Base-by-base conservation (phyloP, 1,140 invertebrate species). In the Caenorhabditis latens region DNA sequence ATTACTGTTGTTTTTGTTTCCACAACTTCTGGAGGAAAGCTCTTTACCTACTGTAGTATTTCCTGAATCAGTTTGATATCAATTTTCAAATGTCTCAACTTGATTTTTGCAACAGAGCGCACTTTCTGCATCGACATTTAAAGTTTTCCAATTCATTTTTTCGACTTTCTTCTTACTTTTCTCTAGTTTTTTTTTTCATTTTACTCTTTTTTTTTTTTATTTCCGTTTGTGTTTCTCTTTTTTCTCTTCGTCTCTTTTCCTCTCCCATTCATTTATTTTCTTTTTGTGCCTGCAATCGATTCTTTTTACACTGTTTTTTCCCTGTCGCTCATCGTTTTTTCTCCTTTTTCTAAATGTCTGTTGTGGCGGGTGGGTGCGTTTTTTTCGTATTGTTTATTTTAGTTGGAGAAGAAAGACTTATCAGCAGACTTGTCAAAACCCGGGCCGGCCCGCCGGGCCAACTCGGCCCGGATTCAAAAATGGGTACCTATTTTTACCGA, bases 261-360 rank as follows among this genome's bases (percentile, higher is more conserved):
- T 24, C 11, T 11, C 32, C 40, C 61, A 63, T 63, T 63, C n/a
- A 63, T 63, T 63, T 63, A 14, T 53, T 50, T 50, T 63, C 71
- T 57, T 21, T 83, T 11, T 19, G 53, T 84, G 32, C 14, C 82
- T 13, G 14, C 53, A 21, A 84, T 84, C 58, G 82, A 57, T 79
- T 79, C 46, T 46, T n/a, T 50, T 79, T 71, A 71, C 65, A 71
- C 65, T 71, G 65, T 71, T 46, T 71, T 71, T 65, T 71, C 19
- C 19, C 46, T 58, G 14, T n/a, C 19, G 13, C 11, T 71, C 43
- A 42, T 40, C 19, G 40, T 14, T 71, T 19, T 58, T 58, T 58
- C 57, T 5, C 57, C 57, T n/a, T n/a, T 7, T 63, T 63, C 32
- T 40, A 32, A 32, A 11, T 32, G 4, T 58, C 55, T 82, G 75